Base-by-base conservation (phyloP, 1,140 invertebrate genomes). In the Monochamus saltuarius region DNA sequence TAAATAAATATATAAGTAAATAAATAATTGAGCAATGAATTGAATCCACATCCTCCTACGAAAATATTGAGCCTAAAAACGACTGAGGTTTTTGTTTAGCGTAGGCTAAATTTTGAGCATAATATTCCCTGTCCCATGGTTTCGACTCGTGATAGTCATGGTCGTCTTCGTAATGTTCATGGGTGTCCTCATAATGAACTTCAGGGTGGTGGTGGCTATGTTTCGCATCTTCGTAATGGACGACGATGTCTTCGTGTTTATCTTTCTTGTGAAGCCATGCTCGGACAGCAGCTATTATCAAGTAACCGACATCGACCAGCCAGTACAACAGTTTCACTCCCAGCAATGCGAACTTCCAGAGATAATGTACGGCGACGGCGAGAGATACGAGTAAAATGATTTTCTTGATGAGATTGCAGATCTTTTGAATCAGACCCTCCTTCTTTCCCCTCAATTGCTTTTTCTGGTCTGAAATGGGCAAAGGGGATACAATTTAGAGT, bases 251-350 rank as follows among this genome's bases (percentile, higher is more conserved):
- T 3, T 19, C 6, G 10, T 53, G 38, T 19, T 36, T 38, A 19
- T 38, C 19, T n/a, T 56, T 56, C 4, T 19, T 22, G 7, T 45
- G 14, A 14, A 45, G 19, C 53, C 53, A 56, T 3, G 45, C 8
- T 14, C 22, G 19, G 11, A 35, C 10, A 0, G 38, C 38, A n/a
- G n/a, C 36, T 7, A 56, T 13, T 22, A 56, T 14, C 9, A 56
- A 14, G 19, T 56, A 45, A 11, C 53, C 53, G 19, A 35, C 43
- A 7, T 39, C 22, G 13, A 56, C 45, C 10, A 56, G 40, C 53
- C 43, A 34, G 38, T 56, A 56, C 45, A 45, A 45, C n/a, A 43
- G 43, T 14, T 43, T 43, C 9, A 56, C 45, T 10, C 19, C 22
- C 9, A 34, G 39, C 14, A 34, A 17, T 1, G n/a, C 4, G 17